These are phyloP conservation scores for Metallyticus violacea DNA, from an alignment of 2,888 invertebrate species.

Conservation along the genomic window DNA sequence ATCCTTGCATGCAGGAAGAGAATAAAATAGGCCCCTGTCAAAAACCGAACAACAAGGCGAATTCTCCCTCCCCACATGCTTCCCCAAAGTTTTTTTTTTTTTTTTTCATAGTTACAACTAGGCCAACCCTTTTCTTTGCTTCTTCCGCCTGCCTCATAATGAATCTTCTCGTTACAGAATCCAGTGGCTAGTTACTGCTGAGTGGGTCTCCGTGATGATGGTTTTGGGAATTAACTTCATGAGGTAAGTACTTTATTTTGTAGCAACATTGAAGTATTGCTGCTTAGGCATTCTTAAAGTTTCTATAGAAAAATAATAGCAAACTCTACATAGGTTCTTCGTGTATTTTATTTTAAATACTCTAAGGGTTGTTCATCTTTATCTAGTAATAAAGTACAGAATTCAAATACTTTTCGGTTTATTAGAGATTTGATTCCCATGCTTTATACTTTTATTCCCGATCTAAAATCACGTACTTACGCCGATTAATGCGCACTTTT, in stretches of 20 bases:
- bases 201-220: not conserved
- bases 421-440: no score
- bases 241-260: no score
- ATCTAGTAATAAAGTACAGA: no score
- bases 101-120: slow-evolving; percentile 11
- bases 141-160: not conserved
- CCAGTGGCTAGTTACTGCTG: not conserved
- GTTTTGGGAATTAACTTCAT: not conserved
- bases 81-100: not conserved
- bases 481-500: no score
- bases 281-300: no score
- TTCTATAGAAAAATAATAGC: no score
- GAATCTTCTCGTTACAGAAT: slow-evolving; percentile 7
- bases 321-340: not conserved
- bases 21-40: not conserved
- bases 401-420: no score
- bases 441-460: no score
- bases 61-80: not conserved
- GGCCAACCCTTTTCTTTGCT: not conserved
- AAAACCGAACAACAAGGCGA: slow-evolving; percentile 1
- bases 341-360: not conserved
- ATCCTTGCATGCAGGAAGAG: not conserved
- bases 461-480: no score
- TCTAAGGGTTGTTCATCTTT: not conserved
- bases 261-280: no score